Base-by-base conservation (phyloP, 2,113 vertebrate genomes). In the Labrus mixtus region DNA sequence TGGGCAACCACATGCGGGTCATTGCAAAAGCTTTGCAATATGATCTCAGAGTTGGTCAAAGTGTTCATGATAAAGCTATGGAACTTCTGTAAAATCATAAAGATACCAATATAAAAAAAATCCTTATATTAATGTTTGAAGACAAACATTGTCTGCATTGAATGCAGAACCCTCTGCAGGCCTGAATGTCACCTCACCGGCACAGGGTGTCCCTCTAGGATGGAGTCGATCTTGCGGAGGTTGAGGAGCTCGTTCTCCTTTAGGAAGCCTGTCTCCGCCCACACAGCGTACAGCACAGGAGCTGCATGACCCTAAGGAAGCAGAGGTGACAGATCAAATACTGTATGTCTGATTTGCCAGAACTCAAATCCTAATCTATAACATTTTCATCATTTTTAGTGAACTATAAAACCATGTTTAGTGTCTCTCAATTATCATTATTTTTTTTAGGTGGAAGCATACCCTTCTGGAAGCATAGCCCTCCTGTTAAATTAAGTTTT, bases 141-240 rank as follows among this genome's bases (percentile, higher is more conserved):
- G 19, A 15, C 70, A n/a, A n/a, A n/a, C n/a, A n/a, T n/a, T n/a
- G n/a, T n/a, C n/a, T n/a, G n/a, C n/a, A 1, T 72, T 36, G 46
- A 19, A 46, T 7, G 2, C 16, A 33, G 29, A 33, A 33, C 29
- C 29, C n/a, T 78, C 45, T 59, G 19, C 56, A 61, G 39, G 63
- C 65, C 23, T 77, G 33, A 70, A 96, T 96, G 60, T 98, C 97
- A 89, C 54, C 97, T 96, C 83, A 99, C 97, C 45, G 97, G 97
- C 55, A 97, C 96, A 1, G 97, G 97, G 67, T 99, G 97, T 69
- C 97, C 97, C 55, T 99, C 97, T 91, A 99, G 91, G 87, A 98
- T 90, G 77, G 93, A 88, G 93, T 95, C 97, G 70, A 96, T 93
- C 92, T 97, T 97, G 84, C 97, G 96, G 87, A 99, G 87, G 81